Base-by-base conservation (phyloP, 2,113 vertebrate genomes). In the Lanius collurio region DNA sequence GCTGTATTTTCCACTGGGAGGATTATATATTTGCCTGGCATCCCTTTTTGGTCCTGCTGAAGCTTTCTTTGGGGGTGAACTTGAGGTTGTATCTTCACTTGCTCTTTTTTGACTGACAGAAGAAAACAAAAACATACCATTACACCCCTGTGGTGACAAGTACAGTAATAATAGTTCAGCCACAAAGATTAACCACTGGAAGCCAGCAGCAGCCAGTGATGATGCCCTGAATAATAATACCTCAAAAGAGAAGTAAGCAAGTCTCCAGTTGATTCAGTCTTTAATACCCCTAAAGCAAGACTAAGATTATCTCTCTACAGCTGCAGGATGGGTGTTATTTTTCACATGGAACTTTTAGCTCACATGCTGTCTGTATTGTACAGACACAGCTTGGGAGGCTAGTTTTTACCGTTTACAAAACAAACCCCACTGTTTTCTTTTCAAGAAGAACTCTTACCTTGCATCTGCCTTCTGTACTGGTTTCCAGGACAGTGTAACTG, bases 1-100 rank as follows among this genome's bases (percentile, higher is more conserved):
- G 89, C 99, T 99, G 97, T 99, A 99, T 96, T 99, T 99, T 70
- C 99, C 99, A 94, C 99, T 99, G 77, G 99, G 99, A 53, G 99
- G 99, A 75, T 99, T 99, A 96, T 99, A 99, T 94, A 99, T 99
- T 96, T 99, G 99, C 47, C 99, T 98, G 30, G 99, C 98, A 73
- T 99, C 99, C 82, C 99, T 98, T 95, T 99, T 98, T 93, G 99
- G 99, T 97, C 98, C 98, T 64, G 98, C 95, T 13, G 98, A 93
- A 79, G 98, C 97, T 79, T 99, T 99, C 96, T 99, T 99, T 95
- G 98, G 97, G 90, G 98, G 97, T 52, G 97, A 98, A 84, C 97
- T 97, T 35, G 99, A 97, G 33, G 98, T 97, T 82, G 98, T 96
- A 80, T 99, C 99, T 95, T 99, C 99, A 93, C 49, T 97, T 35